These are phyloP conservation scores for Monopis laevigella DNA, from an alignment of 2,888 invertebrate genomes.

Conservation along the genomic window DNA sequence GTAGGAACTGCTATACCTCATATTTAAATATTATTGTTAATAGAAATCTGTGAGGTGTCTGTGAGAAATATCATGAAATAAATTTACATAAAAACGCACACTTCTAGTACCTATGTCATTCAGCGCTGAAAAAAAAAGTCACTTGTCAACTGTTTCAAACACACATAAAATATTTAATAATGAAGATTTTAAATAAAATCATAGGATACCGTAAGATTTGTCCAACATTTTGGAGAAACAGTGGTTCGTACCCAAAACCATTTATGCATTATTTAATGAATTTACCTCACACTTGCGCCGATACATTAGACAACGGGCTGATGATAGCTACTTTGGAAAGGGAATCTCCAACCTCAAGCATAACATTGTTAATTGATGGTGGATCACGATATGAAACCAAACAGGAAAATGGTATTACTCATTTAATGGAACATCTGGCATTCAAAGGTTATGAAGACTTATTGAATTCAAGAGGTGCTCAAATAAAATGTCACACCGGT, in stretches of 20 bases:
- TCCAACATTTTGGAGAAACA: no score
- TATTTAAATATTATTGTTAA: no score
- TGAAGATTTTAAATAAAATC: no score
- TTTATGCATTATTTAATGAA: slow-evolving; percentile 8
- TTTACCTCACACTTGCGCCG: not conserved
- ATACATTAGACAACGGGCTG: not conserved
- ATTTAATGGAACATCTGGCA: slow-evolving; percentile 46
- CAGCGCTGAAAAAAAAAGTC: not conserved
- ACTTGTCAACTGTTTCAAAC: not conserved
- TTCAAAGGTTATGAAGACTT: slow-evolving; percentile 28
- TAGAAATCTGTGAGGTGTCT: no score
- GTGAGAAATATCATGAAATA: no score
- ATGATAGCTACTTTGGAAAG: not conserved
- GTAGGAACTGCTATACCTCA: no score
- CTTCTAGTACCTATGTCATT: no score
- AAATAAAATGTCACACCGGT: not conserved
- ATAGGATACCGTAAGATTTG: no score
- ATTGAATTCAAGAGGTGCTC: not conserved
- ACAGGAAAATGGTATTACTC: slow-evolving; percentile 38
- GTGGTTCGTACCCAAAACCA: not conserved
- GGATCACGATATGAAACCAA: slow-evolving; percentile 40
- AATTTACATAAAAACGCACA: no score
- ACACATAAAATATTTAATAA: no score
- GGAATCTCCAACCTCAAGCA: slow-evolving; percentile 23
- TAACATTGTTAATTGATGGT: slow-evolving; percentile 33